Evolutionary conservation across 1,140 invertebrate genomes (phyloP).

Genomic region (Ceratoteleas bidentatus): DNA sequence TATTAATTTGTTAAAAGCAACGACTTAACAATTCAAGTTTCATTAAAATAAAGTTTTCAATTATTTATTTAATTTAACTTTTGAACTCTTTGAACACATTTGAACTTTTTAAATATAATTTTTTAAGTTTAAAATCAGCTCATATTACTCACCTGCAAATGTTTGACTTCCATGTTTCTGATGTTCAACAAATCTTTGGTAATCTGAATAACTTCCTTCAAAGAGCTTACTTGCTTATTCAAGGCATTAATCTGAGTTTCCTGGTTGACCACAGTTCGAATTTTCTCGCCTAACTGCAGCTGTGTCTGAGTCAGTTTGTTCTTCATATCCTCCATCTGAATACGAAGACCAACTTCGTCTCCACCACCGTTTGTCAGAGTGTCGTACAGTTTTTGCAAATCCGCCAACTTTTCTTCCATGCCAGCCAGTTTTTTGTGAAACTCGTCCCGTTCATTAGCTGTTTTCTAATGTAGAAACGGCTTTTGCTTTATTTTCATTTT

Average conservation of each 20-base stretch:
- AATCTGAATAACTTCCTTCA: conserved; percentile 89
- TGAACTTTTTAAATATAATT: no score
- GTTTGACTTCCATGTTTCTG: conserved; percentile 88
- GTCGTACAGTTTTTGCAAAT: conserved; percentile 53
- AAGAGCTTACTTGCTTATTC: no score
- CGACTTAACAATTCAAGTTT: no score
- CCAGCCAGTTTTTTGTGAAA: conserved; percentile 70
- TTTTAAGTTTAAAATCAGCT: no score
- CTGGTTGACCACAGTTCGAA: conserved; percentile 53
- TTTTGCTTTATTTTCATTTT: not conserved
- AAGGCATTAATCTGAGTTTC: no score
- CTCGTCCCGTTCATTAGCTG: conserved; percentile 69
- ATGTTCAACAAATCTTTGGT: conserved; percentile 90
- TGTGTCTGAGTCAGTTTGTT: conserved; percentile 69
- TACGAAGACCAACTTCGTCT: conserved; percentile 56
- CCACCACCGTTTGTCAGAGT: conserved; percentile 34
- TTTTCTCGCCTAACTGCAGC: conserved; percentile 70
- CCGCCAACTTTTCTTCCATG: conserved; percentile 68
- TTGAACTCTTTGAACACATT: no score
- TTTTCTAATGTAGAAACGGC: conserved; percentile 65
- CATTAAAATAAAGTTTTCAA: no score
- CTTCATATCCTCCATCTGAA: conserved; percentile 72
- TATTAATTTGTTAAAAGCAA: no score
- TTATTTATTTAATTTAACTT: no score
- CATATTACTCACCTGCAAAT: conserved; percentile 84